These are phyloP conservation scores for Epinotia demarniana DNA, from an alignment of 2,888 invertebrate species.

Conservation along the genomic window DNA sequence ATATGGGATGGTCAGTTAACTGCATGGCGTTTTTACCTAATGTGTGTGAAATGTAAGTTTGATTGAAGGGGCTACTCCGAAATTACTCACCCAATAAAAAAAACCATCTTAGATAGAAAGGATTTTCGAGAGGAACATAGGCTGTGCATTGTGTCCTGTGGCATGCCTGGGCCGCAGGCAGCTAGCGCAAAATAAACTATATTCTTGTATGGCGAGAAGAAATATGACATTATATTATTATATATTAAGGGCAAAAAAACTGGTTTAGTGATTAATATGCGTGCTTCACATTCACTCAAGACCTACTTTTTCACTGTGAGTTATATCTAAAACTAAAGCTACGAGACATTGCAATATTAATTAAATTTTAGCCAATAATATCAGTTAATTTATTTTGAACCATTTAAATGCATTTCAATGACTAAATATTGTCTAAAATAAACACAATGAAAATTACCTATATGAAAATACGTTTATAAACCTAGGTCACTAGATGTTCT, in stretches of 20 bases:
- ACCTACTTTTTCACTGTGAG: slow-evolving; percentile 43
- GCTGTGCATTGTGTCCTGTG: too few species aligned
- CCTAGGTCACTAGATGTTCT: slow-evolving; percentile 23
- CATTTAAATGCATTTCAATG: slow-evolving; percentile 65
- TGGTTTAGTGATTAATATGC: background rate
- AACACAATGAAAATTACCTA: slow-evolving; percentile 58
- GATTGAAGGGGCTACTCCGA: too few species aligned
- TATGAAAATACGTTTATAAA: slow-evolving; percentile 43
- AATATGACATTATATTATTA: background rate
- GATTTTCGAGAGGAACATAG: too few species aligned
- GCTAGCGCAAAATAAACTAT: too few species aligned
- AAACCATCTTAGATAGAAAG: too few species aligned
- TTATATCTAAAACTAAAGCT: slow-evolving; percentile 55
- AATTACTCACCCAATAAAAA: too few species aligned
- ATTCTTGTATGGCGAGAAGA: too few species aligned
- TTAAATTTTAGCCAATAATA: slow-evolving; percentile 51
- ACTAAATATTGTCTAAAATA: slow-evolving; percentile 73
- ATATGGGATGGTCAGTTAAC: too few species aligned
- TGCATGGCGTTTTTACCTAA: too few species aligned
- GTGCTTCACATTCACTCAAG: slow-evolving; percentile 4
- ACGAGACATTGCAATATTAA: slow-evolving; percentile 52
- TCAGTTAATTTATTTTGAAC: slow-evolving; percentile 77
- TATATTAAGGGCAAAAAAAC: background rate
- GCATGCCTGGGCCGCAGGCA: too few species aligned
- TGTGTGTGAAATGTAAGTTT: too few species aligned